Percentiles rank a stretch among this genome's conserved stretches.
These are phyloP conservation scores for Acromyrmex heyeri DNA, from an alignment of 1,140 invertebrate genomes.

Conservation along the genomic window DNA sequence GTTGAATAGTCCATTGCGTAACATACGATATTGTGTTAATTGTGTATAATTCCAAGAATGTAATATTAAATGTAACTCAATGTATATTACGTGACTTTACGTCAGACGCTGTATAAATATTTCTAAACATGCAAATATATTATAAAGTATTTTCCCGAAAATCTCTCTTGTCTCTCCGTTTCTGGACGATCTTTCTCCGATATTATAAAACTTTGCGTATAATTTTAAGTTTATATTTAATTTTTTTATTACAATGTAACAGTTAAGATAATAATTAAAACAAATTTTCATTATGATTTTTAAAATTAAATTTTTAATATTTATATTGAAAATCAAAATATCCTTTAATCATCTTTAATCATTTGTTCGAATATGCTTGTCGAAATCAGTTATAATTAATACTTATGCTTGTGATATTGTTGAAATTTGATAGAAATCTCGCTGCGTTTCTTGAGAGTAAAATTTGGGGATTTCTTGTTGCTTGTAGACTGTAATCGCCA, in stretches of 20 bases:
- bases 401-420: not conserved
- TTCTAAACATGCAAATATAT: slow-evolving; percentile 84
- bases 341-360: not conserved
- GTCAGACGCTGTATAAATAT: slow-evolving; percentile 84
- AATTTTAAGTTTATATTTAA: not conserved
- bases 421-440: slow-evolving; percentile 71
- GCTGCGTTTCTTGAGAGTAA: slow-evolving; percentile 75
- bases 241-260: not conserved
- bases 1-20: slow-evolving; percentile 74
- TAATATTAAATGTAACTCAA: slow-evolving; percentile 84
- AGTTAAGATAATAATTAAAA: not conserved
- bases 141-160: slow-evolving; percentile 69
- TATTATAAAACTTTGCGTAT: not conserved
- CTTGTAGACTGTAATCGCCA: slow-evolving; percentile 41
- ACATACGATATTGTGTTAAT: slow-evolving; percentile 79
- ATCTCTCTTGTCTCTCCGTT: not conserved
- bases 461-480: slow-evolving; percentile 31
- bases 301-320: not conserved
- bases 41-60: slow-evolving; percentile 81
- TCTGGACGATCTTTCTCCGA: not conserved
- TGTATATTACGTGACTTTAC: slow-evolving; percentile 80
- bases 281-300: not conserved
- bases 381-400: not conserved
- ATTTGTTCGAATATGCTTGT: not conserved
- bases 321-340: not conserved